phyloP scores from a whole-genome alignment of 1,140 invertebrate genomes.

The Atta cephalotes region DNA sequence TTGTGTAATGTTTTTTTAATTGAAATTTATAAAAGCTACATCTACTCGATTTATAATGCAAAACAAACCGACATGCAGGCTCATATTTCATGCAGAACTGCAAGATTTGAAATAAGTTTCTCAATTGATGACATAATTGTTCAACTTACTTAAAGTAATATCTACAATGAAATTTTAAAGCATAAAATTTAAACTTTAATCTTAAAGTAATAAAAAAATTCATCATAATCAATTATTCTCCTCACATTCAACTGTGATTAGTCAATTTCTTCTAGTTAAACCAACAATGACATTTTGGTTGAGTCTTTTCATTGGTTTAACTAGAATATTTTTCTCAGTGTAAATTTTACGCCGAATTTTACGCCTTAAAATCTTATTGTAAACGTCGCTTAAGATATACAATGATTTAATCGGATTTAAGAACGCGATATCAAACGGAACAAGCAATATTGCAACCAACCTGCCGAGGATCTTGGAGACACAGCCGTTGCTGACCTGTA shows the following conservation, averaged over 20 bases:
- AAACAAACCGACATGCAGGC: background rate
- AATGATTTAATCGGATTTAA: background rate
- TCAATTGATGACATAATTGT: background rate
- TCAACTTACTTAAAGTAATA: no score
- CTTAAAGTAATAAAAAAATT: no score
- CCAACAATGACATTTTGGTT: no score
- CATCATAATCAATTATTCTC: no score
- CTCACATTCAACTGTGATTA: no score
- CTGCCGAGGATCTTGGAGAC: constrained; percentile 95
- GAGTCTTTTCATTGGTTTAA: no score
- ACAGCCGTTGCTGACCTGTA: constrained; percentile 97
- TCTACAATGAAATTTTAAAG: no score
- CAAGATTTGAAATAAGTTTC: background rate
- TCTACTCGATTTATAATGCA: background rate
- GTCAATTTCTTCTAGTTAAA: no score
- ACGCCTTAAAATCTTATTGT: no score
- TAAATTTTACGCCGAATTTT: no score
- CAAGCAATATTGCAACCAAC: constrained; percentile 87
- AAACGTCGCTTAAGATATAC: background rate
- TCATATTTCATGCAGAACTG: background rate
- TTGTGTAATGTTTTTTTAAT: background rate
- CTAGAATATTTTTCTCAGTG: no score
- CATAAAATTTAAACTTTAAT: no score
- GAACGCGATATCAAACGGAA: background rate
- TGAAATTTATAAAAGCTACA: background rate